A percentile compares a stretch with the other conserved stretches of the same genome.
Evolutionary conservation across 2,888 invertebrate species (phyloP).

Genomic region (Andrena dorsata): DNA sequence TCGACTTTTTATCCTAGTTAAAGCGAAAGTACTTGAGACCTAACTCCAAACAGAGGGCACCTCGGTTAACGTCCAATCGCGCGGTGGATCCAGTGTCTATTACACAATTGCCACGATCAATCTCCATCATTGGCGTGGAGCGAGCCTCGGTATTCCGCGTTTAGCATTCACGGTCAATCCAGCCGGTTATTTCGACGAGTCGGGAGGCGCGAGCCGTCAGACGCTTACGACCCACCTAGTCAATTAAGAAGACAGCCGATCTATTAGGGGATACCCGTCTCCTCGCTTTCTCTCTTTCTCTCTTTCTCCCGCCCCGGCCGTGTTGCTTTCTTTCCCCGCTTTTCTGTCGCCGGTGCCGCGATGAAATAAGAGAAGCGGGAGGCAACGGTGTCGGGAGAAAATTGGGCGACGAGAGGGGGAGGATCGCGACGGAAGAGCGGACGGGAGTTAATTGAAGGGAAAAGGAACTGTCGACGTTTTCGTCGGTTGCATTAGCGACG

Average conservation of each 20-base stretch:
- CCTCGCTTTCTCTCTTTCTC: constrained; percentile 13
- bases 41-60: background rate
- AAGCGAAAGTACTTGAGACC: background rate
- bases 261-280: constrained; percentile 78
- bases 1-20: background rate
- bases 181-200: constrained; percentile 62
- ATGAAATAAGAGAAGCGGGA: constrained; percentile 35
- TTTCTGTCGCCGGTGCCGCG: constrained; percentile 40
- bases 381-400: constrained; percentile 7
- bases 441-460: constrained; percentile 37
- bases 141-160: constrained; percentile 62
- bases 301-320: background rate
- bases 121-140: constrained; percentile 46
- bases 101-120: constrained; percentile 58
- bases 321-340: constrained; percentile 28
- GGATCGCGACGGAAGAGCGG: constrained; percentile 8
- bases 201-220: constrained; percentile 71
- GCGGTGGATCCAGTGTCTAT: constrained; percentile 37
- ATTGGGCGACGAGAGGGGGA: constrained; percentile 36
- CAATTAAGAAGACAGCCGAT: constrained; percentile 84
- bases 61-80: constrained; percentile 1
- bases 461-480: constrained; percentile 2
- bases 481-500: constrained; percentile 2
- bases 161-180: constrained; percentile 63
- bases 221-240: constrained; percentile 80